phyloP scores from a whole-genome alignment of 1,140 invertebrate genomes.

The Melitaea cinxia region DNA sequence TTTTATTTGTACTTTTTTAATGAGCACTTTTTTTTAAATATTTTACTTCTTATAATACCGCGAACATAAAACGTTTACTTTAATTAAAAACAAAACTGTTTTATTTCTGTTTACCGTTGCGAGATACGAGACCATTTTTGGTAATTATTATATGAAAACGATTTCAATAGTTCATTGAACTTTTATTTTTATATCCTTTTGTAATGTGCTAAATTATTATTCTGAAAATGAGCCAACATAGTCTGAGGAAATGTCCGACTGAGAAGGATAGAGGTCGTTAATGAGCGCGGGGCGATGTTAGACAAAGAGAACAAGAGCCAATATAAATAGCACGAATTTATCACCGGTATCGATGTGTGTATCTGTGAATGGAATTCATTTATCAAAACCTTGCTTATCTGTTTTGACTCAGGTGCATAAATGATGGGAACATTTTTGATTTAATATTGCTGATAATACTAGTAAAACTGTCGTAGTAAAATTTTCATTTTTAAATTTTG shows the following conservation, averaged over 20 bases:
- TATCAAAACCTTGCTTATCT: not conserved
- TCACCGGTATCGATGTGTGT: slow-evolving; percentile 14
- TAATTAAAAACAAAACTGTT: not conserved
- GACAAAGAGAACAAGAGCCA: slow-evolving; percentile 17
- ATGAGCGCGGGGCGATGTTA: slow-evolving; percentile 31
- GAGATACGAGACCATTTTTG: not conserved
- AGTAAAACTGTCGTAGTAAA: not conserved
- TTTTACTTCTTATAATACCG: not conserved
- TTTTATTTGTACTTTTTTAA: not conserved
- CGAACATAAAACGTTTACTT: not conserved
- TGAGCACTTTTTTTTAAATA: not conserved
- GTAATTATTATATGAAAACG: not conserved
- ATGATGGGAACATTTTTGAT: not conserved
- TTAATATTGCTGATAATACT: not conserved
- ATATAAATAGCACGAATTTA: slow-evolving; percentile 20
- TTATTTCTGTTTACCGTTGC: not conserved
- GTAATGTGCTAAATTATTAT: slow-evolving; percentile 25
- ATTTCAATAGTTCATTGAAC: not conserved
- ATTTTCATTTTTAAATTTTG: no score
- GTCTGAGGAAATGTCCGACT: slow-evolving; percentile 34
- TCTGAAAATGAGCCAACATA: slow-evolving; percentile 33
- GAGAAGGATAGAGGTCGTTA: slow-evolving; percentile 43
- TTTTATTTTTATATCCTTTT: not conserved
- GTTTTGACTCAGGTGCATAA: not conserved
- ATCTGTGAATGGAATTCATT: slow-evolving; percentile 7